Evolutionary conservation across 2,113 vertebrate species (phyloP), one percentile per base, ranked within the genome.

Genomic region (Scortum barcoo): DNA sequence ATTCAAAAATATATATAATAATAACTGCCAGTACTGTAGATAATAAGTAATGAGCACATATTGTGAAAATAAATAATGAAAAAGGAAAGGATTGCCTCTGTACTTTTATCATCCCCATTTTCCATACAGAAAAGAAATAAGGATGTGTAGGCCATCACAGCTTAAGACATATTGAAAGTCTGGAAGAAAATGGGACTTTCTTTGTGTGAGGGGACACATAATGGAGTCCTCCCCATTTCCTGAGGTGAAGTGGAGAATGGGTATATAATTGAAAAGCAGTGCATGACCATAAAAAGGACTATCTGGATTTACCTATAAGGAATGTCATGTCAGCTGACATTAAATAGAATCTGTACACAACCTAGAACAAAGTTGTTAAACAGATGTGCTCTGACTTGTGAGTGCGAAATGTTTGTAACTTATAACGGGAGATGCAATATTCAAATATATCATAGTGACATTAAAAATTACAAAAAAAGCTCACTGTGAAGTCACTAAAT

Each of bases 21-120:
- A 92, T 88, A 92, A 92, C 89, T 89, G 86, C 82, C 88, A 85
- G 89, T 76, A 36, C 20, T 74, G 83, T 58, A 93, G 93, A 94
- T 93, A 95, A 92, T 91, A 92, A 86, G 91, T 94, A 93, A 94
- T 94, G 91, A 94, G 88, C 81, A 90, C 79, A 87, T 89, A 92
- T 91, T 91, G 91, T 91, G 80, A 63, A 91, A 93, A 92, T 92
- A 92, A 91, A 93, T 91, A 92, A 93, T 89, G 72, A 90, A 92
- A 89, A 85, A 42, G 19, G 63, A 87, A 85, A 83, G 89, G 81
- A 88, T 93, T 93, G 91, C 88, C 85, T 86, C 84, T 54, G 72
- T 85, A 86, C 87, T 93, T 94, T 94, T 93, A 94, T 92, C 90
- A 87, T 81, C 80, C 67, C 80, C 67, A 73, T 88, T 93, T 92